Base-by-base conservation (phyloP, 1,140 invertebrate genomes). In the Zaprionus nigranus region DNA sequence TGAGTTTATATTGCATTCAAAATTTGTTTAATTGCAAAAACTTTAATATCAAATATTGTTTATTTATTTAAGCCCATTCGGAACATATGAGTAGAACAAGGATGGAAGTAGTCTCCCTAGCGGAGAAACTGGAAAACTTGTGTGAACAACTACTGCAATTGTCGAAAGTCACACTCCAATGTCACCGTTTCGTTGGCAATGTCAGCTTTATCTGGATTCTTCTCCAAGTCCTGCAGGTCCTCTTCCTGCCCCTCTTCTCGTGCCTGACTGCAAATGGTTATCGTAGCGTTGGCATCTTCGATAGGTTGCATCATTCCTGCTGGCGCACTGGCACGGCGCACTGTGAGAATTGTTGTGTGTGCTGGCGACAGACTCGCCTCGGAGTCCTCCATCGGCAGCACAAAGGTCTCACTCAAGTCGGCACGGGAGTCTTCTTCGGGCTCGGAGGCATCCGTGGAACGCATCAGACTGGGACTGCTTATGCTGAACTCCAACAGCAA, bases 391-490 rank as follows among this genome's bases (percentile, higher is more conserved):
- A 22, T 26, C 7, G 65, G 53, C 20, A 92, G 49, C 7, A 91
- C 64, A 28, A 74, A 90, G 2, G 84, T 88, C 49, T 88, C 83
- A 51, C 84, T 84, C 9, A 87, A 49, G 46, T 88, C 81, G 49
- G 69, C 80, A 65, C 80, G 80, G 53, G 84, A 75, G 28, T 90
- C 75, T 53, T 79, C 81, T 3, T 71, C 74, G 17, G 20, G 68
- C 61, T 73, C 78, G 36, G 88, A 92, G 61, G 67, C 68, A 12
- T 70, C 72, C 13, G 62, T 80, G 13, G 91, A 91, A 57, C 87
- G 81, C 61, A 93, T 91, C 51, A 93, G 77, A 76, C 92, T 93
- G 34, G 92, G 92, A 75, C 92, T 93, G 69, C 92, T 93, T 26
- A 93, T 91, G 24, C 75, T 82, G 78, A 91, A 81, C 61, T 92